Percentiles rank a stretch among this genome's conserved stretches.
These are phyloP conservation scores for Ptychodera flava DNA, from an alignment of 35 echinoderm and acorn worm species.

Conservation along the genomic window DNA sequence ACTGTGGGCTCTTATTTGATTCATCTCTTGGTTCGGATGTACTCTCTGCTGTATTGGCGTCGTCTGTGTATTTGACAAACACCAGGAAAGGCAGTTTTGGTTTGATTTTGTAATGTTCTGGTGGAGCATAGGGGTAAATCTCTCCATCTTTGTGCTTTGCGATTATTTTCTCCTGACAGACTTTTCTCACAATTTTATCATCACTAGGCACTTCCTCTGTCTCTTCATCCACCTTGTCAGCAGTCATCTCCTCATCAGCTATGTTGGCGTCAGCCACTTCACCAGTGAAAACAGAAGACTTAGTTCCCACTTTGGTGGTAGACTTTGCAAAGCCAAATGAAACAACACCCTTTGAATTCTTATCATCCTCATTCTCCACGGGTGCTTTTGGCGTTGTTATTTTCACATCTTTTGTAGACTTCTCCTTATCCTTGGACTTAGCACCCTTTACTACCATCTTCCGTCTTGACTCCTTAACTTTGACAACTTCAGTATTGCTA, in stretches of 20 bases:
- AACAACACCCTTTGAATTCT: slow-evolving; percentile 1
- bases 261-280: background rate
- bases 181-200: slow-evolving; percentile 4
- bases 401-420: slow-evolving; percentile 4
- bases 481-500: background rate
- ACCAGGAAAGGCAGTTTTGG: slow-evolving; percentile 7
- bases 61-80: slow-evolving; percentile 14
- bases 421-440: background rate
- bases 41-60: too few relatives aligned
- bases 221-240: slow-evolving; percentile 5
- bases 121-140: background rate
- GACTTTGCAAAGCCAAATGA: slow-evolving; percentile 45
- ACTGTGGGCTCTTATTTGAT: too few relatives aligned
- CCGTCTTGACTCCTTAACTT: background rate
- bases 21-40: too few relatives aligned
- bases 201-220: background rate
- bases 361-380: slow-evolving; percentile 17
- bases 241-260: background rate
- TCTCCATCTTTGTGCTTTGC: slow-evolving; percentile 28
- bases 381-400: background rate
- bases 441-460: slow-evolving; percentile 8
- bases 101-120: slow-evolving; percentile 14
- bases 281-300: slow-evolving; percentile 14
- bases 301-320: slow-evolving; percentile 6
- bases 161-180: slow-evolving; percentile 12